Evolutionary conservation across 2,113 vertebrate genomes (phyloP).

Genomic region (Chroicocephalus ridibundus): DNA sequence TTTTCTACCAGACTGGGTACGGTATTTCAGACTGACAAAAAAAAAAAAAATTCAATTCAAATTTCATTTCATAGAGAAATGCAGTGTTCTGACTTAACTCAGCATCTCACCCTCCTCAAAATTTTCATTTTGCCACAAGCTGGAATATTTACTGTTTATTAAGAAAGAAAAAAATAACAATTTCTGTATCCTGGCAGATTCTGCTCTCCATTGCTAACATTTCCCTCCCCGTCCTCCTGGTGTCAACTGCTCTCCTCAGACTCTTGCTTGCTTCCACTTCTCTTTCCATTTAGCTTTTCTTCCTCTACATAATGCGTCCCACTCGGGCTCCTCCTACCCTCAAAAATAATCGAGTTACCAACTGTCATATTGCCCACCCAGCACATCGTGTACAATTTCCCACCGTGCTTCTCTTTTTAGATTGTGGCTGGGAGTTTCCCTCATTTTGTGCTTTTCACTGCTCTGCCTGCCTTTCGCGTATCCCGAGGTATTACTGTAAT

Average conservation of each 20-base stretch:
- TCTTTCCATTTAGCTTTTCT: neutral
- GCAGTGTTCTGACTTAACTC: neutral
- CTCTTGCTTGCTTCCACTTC: neutral
- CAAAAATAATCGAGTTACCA: neutral
- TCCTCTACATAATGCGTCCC: neutral
- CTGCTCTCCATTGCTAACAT: neutral
- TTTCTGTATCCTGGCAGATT: neutral
- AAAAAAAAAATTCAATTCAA: too few relatives aligned
- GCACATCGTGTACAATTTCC: neutral
- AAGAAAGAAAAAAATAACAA: neutral
- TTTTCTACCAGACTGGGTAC: neutral
- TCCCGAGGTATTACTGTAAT: neutral
- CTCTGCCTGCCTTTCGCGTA: neutral
- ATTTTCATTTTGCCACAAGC: neutral
- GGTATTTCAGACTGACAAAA: neutral
- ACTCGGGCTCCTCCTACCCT: neutral
- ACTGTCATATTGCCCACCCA: neutral
- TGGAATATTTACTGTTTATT: neutral
- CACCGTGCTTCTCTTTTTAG: neutral
- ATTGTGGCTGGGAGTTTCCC: neutral
- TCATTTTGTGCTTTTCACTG: neutral
- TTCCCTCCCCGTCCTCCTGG: neutral
- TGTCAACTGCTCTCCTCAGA: neutral
- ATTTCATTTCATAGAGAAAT: neutral
- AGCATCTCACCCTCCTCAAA: neutral